Percentiles rank a stretch among this genome's conserved stretches.
These are phyloP conservation scores for Trichechus manatus DNA, from an alignment of 2,113 vertebrate species.

Conservation along the genomic window DNA sequence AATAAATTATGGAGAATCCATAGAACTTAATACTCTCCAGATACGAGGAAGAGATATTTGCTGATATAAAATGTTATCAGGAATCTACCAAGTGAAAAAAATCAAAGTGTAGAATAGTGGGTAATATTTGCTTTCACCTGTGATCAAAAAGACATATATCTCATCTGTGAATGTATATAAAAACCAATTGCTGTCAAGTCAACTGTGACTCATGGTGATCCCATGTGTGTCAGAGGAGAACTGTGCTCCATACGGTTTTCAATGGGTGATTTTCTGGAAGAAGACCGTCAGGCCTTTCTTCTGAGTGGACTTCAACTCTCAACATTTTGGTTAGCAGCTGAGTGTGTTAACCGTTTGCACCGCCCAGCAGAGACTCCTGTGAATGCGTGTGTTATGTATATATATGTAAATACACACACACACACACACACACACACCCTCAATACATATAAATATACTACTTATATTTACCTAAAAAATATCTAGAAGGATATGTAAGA, in stretches of 20 bases:
- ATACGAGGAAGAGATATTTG: background rate
- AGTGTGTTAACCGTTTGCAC: too few species aligned
- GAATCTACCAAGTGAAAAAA: background rate
- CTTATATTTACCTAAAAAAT: background rate
- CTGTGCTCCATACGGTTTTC: too few species aligned
- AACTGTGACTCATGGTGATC: too few species aligned
- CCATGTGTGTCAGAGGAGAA: too few species aligned
- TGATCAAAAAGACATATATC: background rate
- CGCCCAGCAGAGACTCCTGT: background rate
- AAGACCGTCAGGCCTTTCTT: too few species aligned
- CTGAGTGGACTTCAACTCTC: too few species aligned
- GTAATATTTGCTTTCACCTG: background rate
- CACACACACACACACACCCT: background rate
- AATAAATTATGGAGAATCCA: background rate
- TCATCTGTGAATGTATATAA: too few species aligned
- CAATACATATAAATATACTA: background rate
- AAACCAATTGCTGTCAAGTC: too few species aligned
- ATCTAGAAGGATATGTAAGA: background rate
- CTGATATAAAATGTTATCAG: conserved; percentile 1
- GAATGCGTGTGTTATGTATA: background rate
- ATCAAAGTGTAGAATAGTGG: background rate
- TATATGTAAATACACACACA: background rate
- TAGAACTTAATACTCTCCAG: background rate
- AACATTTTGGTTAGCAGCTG: too few species aligned
- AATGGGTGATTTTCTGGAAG: too few species aligned